Conservation (phyloP, 2,888 invertebrate genomes). For the Oscheius myriophilus region DNA sequence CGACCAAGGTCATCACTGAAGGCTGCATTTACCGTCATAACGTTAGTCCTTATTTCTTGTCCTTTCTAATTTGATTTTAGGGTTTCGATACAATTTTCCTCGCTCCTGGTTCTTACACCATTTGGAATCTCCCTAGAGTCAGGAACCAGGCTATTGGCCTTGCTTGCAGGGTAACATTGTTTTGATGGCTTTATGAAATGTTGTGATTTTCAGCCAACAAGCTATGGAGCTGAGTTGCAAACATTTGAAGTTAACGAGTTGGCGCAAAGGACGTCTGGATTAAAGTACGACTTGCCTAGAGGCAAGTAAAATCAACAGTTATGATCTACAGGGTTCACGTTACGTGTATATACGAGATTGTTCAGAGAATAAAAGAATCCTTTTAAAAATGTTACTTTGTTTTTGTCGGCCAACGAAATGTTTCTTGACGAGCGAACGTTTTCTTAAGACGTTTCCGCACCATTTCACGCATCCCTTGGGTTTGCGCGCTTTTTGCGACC, state of each 20-base stretch:
- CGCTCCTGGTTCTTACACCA: slow-evolving; percentile 58
- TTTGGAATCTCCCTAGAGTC: slow-evolving; percentile 60
- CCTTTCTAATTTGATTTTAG: slow-evolving; percentile 22
- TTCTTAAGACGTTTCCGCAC: not conserved
- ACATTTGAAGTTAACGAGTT: slow-evolving; percentile 53
- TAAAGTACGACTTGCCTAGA: slow-evolving; percentile 55
- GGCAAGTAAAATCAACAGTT: slow-evolving; percentile 40
- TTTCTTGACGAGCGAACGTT: no score
- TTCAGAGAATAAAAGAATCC: slow-evolving; percentile 20
- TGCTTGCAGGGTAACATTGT: slow-evolving; percentile 42
- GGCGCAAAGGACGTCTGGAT: slow-evolving; percentile 46
- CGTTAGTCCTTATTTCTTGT: slow-evolving; percentile 13
- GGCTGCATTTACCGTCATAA: slow-evolving; percentile 64
- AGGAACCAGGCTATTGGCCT: slow-evolving; percentile 49
- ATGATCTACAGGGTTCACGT: slow-evolving; percentile 9
- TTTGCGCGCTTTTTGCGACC: no score
- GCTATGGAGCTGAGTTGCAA: slow-evolving; percentile 41
- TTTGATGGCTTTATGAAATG: not conserved
- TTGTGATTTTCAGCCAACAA: slow-evolving; percentile 2
- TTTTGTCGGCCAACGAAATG: no score
- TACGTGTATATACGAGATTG: slow-evolving; percentile 26
- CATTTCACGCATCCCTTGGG: no score
- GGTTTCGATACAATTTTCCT: slow-evolving; percentile 64
- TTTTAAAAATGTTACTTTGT: not conserved
- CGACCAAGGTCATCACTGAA: slow-evolving; percentile 55